phyloP scores from a whole-genome alignment of 1,140 invertebrate species.

The Meloidogyne exigua region DNA sequence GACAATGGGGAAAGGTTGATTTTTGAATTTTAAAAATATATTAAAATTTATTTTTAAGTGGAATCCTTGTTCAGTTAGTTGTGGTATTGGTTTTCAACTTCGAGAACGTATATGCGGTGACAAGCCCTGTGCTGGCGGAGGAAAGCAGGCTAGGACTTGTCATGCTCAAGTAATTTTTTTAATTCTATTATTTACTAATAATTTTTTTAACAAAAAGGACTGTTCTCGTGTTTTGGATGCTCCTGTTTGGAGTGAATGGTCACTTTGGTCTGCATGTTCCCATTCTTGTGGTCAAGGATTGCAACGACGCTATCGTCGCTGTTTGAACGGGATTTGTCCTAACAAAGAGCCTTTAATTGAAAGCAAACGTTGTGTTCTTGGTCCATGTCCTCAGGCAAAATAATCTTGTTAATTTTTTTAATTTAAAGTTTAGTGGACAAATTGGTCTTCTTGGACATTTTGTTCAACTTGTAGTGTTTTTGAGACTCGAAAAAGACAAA shows the following conservation, averaged over 20 bases:
- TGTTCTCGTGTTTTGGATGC: slow-evolving; percentile 27
- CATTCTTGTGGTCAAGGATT: slow-evolving; percentile 34
- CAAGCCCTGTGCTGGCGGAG: slow-evolving; percentile 41
- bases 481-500: slow-evolving; percentile 41
- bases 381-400: slow-evolving; percentile 45
- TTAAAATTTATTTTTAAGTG: slow-evolving; percentile 31
- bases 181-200: not conserved
- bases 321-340: slow-evolving; percentile 40
- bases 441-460: slow-evolving; percentile 47
- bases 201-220: slow-evolving; percentile 29
- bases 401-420: not conserved
- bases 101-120: slow-evolving; percentile 51
- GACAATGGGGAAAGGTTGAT: slow-evolving; percentile 16
- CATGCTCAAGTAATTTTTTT: slow-evolving; percentile 54
- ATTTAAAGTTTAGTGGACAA: slow-evolving; percentile 33
- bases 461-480: slow-evolving; percentile 49
- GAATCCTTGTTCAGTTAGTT: slow-evolving; percentile 56
- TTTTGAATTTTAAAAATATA: not conserved
- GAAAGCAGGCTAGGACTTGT: slow-evolving; percentile 61
- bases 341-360: slow-evolving; percentile 29
- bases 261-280: slow-evolving; percentile 44
- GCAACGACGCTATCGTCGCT: slow-evolving; percentile 33
- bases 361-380: slow-evolving; percentile 51
- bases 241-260: slow-evolving; percentile 47
- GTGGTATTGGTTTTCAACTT: slow-evolving; percentile 62